Evolutionary conservation across 2,113 vertebrate genomes (phyloP).

Genomic region (Donacobius atricapilla): DNA sequence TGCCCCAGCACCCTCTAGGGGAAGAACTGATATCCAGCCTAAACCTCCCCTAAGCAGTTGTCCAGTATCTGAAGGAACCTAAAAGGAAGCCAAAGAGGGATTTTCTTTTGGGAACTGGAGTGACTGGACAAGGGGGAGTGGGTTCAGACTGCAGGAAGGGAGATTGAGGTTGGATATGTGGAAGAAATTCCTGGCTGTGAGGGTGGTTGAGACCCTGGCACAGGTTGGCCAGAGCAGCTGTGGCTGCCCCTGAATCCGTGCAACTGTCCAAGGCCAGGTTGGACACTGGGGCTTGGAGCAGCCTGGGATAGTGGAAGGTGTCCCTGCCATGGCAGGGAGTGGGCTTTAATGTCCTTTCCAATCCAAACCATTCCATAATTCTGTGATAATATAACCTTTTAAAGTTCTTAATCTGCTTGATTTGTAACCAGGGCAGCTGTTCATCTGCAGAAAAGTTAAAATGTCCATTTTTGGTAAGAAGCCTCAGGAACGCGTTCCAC

Average conservation of each 20-base stretch:
- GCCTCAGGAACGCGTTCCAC: rapidly evolving
- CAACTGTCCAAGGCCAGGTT: neutral
- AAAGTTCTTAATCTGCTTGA: neutral
- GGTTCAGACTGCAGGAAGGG: neutral
- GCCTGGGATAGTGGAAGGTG: rapidly evolving
- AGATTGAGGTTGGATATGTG: neutral
- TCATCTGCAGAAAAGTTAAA: neutral
- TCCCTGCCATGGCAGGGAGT: neutral
- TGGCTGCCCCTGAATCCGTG: neutral
- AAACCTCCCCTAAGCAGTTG: neutral
- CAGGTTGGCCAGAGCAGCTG: neutral
- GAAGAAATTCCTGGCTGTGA: neutral
- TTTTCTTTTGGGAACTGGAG: neutral
- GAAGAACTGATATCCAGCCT: neutral
- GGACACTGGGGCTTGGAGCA: neutral
- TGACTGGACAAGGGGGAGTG: neutral
- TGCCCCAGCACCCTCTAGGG: neutral
- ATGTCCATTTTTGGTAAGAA: neutral
- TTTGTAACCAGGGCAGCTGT: neutral
- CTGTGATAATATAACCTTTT: neutral
- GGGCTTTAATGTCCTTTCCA: neutral
- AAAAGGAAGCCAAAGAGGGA: neutral
- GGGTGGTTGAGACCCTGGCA: neutral
- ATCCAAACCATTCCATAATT: neutral
- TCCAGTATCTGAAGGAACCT: neutral